Base-by-base conservation (phyloP, 1,140 invertebrate genomes). In the Drosophila simulans region DNA sequence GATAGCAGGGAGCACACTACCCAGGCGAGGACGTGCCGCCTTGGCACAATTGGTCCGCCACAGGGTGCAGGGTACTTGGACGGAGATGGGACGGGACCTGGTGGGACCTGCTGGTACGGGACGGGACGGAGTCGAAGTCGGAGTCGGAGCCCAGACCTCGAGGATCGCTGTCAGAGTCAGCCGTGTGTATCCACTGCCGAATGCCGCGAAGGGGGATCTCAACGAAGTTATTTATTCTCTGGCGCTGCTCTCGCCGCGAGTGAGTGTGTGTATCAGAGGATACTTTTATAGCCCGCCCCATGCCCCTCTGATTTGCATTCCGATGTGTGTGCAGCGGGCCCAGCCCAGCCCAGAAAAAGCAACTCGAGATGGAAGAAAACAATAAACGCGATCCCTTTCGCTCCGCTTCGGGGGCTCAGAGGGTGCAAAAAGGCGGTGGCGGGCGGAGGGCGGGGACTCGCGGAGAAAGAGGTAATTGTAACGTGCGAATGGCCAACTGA, bases 151-250 rank as follows among this genome's bases (percentile, higher is more conserved):
- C 54, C 34, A 53, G 40, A 27, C 20, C 34, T 54, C 49, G 76
- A 66, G 54, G 65, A 70, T 57, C 64, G 39, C 34, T 72, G 68
- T 34, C 34, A 46, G 46, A 52, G 74, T 82, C 83, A 88, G 75
- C 84, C 84, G 79, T 89, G 84, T 88, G 83, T 88, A 88, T 82
- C 83, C 80, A 79, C 58, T 53, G 49, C 64, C 64, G 48, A 65
- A 57, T 45, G 70, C 69, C 59, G 58, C 43, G 53, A 69, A 65
- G 79, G 83, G 83, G 83, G 80, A 83, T 73, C 79, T 51, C 63
- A 45, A 66, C 35, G 59, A 88, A 76, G 84, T 88, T 88, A 88
- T 88, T 89, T 88, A 88, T 88, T 88, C 77, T 75, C 80, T 83
- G 65, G 51, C 48, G 72, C 58, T 52, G 51, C 63, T 76, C 68